phyloP scores from a whole-genome alignment of 2,797 vertebrate genomes.

The Gobio occitaniae region DNA sequence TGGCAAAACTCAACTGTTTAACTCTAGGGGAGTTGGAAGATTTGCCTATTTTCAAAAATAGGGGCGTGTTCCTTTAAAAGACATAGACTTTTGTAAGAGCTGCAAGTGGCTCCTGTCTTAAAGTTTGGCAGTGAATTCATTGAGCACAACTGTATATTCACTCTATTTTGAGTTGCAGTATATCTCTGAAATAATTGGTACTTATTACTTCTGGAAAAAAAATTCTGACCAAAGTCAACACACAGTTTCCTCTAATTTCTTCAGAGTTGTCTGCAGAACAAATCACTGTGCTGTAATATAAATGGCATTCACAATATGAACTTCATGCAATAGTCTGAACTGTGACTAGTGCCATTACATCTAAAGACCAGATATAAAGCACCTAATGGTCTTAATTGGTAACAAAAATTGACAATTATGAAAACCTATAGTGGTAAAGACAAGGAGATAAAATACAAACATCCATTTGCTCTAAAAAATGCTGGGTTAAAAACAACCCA shows the following conservation, averaged over 20 bases:
- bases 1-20: too few species aligned
- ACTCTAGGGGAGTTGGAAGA: too few species aligned
- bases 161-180: slow-evolving; percentile 52
- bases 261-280: slow-evolving; percentile 1
- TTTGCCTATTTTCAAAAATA: too few species aligned
- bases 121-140: neutral
- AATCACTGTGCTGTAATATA: slow-evolving; percentile 9
- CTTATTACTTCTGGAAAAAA: slow-evolving; percentile 25
- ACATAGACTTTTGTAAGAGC: neutral
- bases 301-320: neutral
- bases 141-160: slow-evolving; percentile 37
- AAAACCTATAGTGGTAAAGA: neutral
- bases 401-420: neutral
- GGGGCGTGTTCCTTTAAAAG: too few species aligned
- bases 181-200: slow-evolving; percentile 47
- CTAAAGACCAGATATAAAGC: neutral
- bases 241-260: slow-evolving; percentile 24
- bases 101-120: slow-evolving; percentile 4
- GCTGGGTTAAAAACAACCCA: too few species aligned
- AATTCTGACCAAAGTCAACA: slow-evolving; percentile 33
- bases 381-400: neutral
- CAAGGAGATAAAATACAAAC: neutral
- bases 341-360: neutral
- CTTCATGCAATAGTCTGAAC: neutral
- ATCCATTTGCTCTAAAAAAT: too few species aligned